A percentile compares a stretch with the other conserved stretches of the same genome.
phyloP scores from a whole-genome alignment of 2,113 vertebrate genomes.

The Callipepla californica region DNA sequence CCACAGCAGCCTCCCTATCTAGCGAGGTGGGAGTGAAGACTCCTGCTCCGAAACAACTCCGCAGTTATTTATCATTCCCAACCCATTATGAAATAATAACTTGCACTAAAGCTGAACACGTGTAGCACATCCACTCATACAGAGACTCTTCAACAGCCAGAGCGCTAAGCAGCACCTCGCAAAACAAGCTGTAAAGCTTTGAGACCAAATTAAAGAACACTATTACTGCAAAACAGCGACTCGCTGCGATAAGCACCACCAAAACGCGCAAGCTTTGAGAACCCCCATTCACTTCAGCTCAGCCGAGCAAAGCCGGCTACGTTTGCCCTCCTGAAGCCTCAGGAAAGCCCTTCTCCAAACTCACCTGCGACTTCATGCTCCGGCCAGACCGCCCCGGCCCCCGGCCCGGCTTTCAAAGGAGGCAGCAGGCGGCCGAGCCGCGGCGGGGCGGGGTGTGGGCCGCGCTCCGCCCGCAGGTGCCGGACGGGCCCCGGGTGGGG shows the following conservation, averaged over 20 bases:
- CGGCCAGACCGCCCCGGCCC: background rate
- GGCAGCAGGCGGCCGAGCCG: background rate
- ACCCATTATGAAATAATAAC: background rate
- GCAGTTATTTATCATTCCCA: background rate
- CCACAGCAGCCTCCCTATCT: background rate
- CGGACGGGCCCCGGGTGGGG: background rate
- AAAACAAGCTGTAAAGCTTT: background rate
- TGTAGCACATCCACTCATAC: background rate
- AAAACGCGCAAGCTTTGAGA: accelerated
- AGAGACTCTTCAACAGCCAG: background rate
- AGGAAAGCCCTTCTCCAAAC: accelerated
- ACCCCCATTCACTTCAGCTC: accelerated
- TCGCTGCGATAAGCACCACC: background rate
- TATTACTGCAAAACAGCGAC: background rate
- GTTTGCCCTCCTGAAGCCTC: accelerated
- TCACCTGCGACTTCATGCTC: background rate
- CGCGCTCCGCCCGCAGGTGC: background rate
- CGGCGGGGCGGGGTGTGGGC: too few relatives aligned
- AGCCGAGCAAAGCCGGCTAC: accelerated
- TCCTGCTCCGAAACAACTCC: background rate
- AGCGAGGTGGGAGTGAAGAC: background rate
- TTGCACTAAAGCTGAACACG: background rate
- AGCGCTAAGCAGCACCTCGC: background rate
- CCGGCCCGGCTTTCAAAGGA: constrained; percentile 33
- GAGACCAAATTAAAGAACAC: background rate